phyloP scores from a whole-genome alignment of 2,797 vertebrate species.

The Sebastes steindachneri region DNA sequence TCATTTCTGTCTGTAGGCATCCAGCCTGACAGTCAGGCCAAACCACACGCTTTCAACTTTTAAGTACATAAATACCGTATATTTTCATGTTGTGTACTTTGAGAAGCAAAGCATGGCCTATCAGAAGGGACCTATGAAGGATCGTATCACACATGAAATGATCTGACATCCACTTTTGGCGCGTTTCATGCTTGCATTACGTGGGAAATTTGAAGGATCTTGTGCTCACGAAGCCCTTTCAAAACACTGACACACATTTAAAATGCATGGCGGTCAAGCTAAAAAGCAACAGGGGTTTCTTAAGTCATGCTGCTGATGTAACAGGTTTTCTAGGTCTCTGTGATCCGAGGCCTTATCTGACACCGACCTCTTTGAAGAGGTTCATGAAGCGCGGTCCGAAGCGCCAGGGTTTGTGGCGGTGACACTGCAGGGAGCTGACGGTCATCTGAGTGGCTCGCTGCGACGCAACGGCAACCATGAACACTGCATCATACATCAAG shows the following conservation, averaged over 20 bases:
- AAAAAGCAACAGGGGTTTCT: background rate
- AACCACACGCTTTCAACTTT: conserved; percentile 48
- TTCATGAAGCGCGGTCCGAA: conserved; percentile 96
- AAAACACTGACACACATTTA: conserved; percentile 5
- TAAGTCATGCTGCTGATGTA: background rate
- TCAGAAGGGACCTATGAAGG: background rate
- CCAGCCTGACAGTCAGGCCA: conserved; percentile 30
- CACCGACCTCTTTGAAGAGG: conserved; percentile 93
- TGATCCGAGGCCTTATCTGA: background rate
- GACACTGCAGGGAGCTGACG: conserved; percentile 96
- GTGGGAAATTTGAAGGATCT: background rate
- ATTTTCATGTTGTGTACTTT: conserved; percentile 43
- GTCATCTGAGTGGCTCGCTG: conserved; percentile 94
- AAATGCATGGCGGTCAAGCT: conserved; percentile 12
- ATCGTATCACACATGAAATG: background rate
- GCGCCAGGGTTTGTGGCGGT: conserved; percentile 97
- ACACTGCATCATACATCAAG: conserved; percentile 96
- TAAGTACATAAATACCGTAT: conserved; percentile 45
- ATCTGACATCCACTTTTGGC: conserved; percentile 10
- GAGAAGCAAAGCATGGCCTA: background rate
- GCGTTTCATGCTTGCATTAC: background rate
- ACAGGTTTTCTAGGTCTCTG: background rate
- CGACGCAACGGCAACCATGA: conserved; percentile 92
- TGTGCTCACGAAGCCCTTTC: background rate
- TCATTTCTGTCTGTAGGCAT: conserved; percentile 68